Percentiles rank a stretch among this genome's conserved stretches.
phyloP scores from a whole-genome alignment of 2,797 vertebrate species.

The Simalia tracyae region DNA sequence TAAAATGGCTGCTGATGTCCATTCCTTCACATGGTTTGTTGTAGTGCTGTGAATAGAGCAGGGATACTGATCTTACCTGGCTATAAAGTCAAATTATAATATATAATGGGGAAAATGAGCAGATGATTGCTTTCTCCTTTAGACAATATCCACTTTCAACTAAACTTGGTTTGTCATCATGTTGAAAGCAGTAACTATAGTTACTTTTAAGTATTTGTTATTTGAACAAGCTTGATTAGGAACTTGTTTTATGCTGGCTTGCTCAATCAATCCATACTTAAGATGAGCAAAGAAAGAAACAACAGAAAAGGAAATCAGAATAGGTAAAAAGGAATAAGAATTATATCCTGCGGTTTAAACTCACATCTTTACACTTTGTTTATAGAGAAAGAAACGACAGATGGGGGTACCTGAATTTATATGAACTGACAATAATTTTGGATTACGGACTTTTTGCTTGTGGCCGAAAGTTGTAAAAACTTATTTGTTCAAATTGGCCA shows the following conservation, averaged over 20 bases:
- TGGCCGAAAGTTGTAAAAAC: neutral
- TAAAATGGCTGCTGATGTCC: neutral
- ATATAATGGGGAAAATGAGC: neutral
- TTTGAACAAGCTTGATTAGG: neutral
- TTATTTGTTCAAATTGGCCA: neutral
- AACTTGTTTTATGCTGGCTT: neutral
- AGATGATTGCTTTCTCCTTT: neutral
- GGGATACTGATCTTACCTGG: neutral
- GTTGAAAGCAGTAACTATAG: neutral
- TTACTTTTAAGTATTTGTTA: neutral
- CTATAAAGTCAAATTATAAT: neutral
- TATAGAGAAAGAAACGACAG: neutral
- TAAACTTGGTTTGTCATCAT: neutral
- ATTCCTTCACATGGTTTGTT: neutral
- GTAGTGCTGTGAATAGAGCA: neutral
- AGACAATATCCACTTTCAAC: neutral
- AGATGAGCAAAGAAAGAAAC: neutral
- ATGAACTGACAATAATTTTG: neutral
- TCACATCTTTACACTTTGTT: neutral
- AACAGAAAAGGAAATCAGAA: neutral
- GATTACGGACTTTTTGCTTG: neutral
- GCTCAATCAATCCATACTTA: neutral
- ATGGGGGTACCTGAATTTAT: neutral
- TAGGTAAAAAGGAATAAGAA: neutral
- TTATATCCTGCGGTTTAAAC: neutral